Evolutionary conservation across 2,113 vertebrate species (phyloP).

Genomic region (Mesitornis unicolor): DNA sequence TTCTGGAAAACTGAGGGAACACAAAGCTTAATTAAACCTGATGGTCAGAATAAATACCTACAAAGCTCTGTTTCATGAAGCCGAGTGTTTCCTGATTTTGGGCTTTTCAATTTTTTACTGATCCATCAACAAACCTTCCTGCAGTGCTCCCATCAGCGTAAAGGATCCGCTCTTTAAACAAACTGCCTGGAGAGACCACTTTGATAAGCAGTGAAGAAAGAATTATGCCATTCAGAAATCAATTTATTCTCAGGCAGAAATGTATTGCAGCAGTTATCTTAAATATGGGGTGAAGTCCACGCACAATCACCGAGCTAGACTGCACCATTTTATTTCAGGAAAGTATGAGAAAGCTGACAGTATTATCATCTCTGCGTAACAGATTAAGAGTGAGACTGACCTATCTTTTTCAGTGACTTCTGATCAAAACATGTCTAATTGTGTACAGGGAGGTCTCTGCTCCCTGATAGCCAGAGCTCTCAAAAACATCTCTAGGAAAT

Average conservation of each 20-base stretch:
- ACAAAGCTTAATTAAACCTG: not conserved
- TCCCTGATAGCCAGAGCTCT: not conserved
- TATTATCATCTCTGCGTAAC: not conserved
- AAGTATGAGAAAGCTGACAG: not conserved
- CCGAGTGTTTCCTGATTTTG: not conserved
- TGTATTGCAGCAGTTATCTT: slow-evolving; percentile 51
- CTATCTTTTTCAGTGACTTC: not conserved
- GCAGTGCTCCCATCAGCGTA: not conserved
- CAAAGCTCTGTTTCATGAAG: not conserved
- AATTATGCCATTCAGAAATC: slow-evolving; percentile 59
- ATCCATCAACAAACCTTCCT: not conserved
- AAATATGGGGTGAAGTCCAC: slow-evolving; percentile 56
- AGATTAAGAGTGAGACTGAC: not conserved
- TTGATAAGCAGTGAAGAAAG: slow-evolving; percentile 52
- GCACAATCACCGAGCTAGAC: slow-evolving; percentile 29
- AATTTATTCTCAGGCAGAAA: slow-evolving; percentile 51
- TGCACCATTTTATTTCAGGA: not conserved
- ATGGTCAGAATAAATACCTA: not conserved
- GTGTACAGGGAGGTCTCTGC: not conserved
- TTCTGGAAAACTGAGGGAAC: not conserved
- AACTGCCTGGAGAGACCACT: slow-evolving; percentile 29
- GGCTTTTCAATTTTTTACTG: slow-evolving; percentile 5
- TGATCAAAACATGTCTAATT: slow-evolving; percentile 4
- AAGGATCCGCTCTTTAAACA: slow-evolving; percentile 31
- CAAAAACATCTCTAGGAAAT: slow-evolving; percentile 15